Base-by-base conservation (phyloP, 2,113 vertebrate species). In the Pampusana beccarii region DNA sequence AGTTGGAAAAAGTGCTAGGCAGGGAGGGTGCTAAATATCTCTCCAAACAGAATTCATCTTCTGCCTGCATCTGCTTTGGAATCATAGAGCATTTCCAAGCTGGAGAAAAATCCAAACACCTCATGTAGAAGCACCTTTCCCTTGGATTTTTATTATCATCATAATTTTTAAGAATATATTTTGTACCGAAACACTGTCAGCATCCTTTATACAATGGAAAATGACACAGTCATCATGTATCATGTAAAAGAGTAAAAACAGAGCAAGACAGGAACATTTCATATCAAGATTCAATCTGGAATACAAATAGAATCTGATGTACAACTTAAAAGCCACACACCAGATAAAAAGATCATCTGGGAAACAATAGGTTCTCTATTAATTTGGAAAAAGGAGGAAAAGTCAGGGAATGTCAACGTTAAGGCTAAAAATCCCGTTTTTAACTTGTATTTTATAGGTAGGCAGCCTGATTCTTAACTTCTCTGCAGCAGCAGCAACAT, bases 131-230 rank as follows among this genome's bases (percentile, higher is more conserved):
- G 89, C 86, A 92, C 95, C 88, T 94, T 97, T 96, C 94, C 92
- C 95, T 95, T 78, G 86, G 54, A 93, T 95, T 98, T 97, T 96
- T 96, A 92, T 97, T 97, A 96, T 75, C 38, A 94, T 97, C n/a
- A 88, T 74, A 3, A 51, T 97, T 95, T 95, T 85, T 80, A 97
- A 97, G 96, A 97, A 97, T 97, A 94, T 95, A 97, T 95, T 98
- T 98, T 97, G 92, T 98, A 97, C 88, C 94, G 85, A 98, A 98
- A 98, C 98, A 98, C 97, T 97, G 95, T 97, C 97, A 98, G 96
- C 95, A 93, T 97, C 97, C 95, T 97, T 36, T 96, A 97, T 92
- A 97, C 98, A 98, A 96, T 34, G 96, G 97, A 97, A 97, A 97
- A 97, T 95, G 97, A 97, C 91, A 60, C 82, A 94, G 96, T 96